These are phyloP conservation scores for Cydia amplana DNA, from an alignment of 1,140 invertebrate species.

Conservation along the genomic window DNA sequence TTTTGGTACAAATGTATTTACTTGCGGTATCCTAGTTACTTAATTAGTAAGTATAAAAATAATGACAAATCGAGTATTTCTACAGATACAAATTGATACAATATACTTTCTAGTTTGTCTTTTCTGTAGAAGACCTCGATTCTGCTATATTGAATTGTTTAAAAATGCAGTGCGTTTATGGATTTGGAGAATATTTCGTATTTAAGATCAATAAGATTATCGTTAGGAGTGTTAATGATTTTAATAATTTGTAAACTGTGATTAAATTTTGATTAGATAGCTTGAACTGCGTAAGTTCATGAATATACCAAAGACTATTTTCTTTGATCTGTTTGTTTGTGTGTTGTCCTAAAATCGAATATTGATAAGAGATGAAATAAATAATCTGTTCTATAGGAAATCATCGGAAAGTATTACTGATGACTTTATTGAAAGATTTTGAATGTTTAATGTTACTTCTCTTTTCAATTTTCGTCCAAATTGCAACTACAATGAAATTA, in stretches of 20 bases:
- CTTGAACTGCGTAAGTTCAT: background rate
- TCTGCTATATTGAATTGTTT: background rate
- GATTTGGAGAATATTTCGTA: slow-evolving; percentile 34
- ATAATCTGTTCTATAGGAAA: too few species aligned
- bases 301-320: background rate
- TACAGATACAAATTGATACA: slow-evolving; percentile 3
- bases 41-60: slow-evolving; percentile 5
- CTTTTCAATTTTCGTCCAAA: background rate
- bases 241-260: slow-evolving; percentile 21
- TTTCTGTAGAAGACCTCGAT: background rate
- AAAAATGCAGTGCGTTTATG: slow-evolving; percentile 38
- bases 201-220: slow-evolving; percentile 1
- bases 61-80: slow-evolving; percentile 1
- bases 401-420: background rate
- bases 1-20: slow-evolving; percentile 10
- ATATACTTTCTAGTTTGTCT: background rate
- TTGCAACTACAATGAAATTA: background rate
- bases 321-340: background rate
- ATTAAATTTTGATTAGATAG: slow-evolving; percentile 25
- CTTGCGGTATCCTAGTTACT: background rate
- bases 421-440: background rate
- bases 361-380: background rate
- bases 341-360: background rate
- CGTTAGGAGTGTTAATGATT: slow-evolving; percentile 9
- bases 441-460: background rate